A percentile compares a stretch with the other conserved stretches of the same genome.
Conservation (phyloP, 2,888 invertebrate genomes). For the Ormia ochracea region DNA sequence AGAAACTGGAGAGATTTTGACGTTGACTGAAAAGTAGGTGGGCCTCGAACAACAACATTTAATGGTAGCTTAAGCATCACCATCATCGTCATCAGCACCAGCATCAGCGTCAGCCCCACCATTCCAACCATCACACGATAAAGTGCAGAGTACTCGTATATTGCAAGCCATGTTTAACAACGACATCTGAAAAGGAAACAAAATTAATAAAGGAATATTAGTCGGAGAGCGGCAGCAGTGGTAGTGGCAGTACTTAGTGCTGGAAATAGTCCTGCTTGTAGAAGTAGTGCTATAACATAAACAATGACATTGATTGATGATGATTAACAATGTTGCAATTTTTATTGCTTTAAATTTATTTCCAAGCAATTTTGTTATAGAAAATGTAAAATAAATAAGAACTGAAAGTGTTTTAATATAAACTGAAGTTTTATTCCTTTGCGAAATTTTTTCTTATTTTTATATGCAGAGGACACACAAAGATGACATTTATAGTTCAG, state of each 20-base stretch:
- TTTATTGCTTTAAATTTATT: conserved; percentile 74
- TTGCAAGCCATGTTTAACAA: conserved; percentile 12
- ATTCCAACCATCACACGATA: conserved; percentile 24
- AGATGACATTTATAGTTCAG: conserved; percentile 9
- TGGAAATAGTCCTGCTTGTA: conserved; percentile 2
- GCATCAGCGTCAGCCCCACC: neutral
- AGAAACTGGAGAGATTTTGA: conserved; percentile 33
- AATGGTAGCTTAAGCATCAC: conserved; percentile 31
- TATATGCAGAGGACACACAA: neutral
- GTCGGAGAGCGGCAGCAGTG: neutral
- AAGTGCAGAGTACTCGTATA: conserved; percentile 39
- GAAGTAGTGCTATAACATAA: conserved; percentile 56
- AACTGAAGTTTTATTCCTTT: conserved; percentile 6
- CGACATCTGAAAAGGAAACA: neutral
- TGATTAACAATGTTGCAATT: conserved; percentile 77
- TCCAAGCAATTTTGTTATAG: conserved; percentile 47
- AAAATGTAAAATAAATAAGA: conserved; percentile 19
- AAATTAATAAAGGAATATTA: conserved; percentile 4
- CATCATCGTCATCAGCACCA: neutral
- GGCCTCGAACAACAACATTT: conserved; percentile 6
- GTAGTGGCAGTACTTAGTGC: neutral
- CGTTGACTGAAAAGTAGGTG: conserved; percentile 46
- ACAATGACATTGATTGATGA: conserved; percentile 77
- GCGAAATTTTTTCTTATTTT: neutral
- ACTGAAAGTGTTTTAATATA: neutral